Evolutionary conservation across 2,888 invertebrate genomes (phyloP), one percentile per base, ranked within the genome.

Genomic region (Nemoura dubitans): DNA sequence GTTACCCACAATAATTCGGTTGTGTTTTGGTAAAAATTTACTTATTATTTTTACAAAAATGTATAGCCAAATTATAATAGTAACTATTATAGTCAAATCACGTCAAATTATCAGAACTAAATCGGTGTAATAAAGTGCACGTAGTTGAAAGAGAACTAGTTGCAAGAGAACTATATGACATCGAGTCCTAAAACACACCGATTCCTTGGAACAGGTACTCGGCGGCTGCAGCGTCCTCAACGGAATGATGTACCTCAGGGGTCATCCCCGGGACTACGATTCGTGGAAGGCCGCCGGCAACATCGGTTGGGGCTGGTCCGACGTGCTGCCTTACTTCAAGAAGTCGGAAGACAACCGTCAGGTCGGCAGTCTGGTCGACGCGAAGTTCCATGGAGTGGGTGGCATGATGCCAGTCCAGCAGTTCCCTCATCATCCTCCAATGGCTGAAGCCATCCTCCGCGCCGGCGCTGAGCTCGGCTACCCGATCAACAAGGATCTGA

Each of bases 231-330:
- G 92, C 82, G 95, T 94, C 0, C 93, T 95, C 86, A 96, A 97
- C 90, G 96, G 96, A 0, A 97, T 97, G 97, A 96, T 96, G 94
- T 97, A 97, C 91, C 95, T 95, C 91, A 93, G 97, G 28, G 97
- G 97, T 0, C 95, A 95, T 89, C 93, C 95, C 0, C 93, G 92
- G 0, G 97, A 97, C 91, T 97, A 95, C 91, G 95, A 96, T 90
- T 93, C 94, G 10, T 97, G 97, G 97, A 95, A 93, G 1, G 92
- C 92, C 21, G 93, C 94, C 87, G 96, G 96, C 0, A 96, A 96
- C 76, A 90, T 91, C 0, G 96, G 95, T n/a, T 97, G 97, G 97
- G 93, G 94, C 5, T 97, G 96, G 94, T 92, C 93, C n/a, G 95
- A 96, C 81, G 93, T 96, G 7, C 91, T 96, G 86, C 96, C 96